Conservation (phyloP, 2,113 vertebrate genomes). For the Balaeniceps rex region DNA sequence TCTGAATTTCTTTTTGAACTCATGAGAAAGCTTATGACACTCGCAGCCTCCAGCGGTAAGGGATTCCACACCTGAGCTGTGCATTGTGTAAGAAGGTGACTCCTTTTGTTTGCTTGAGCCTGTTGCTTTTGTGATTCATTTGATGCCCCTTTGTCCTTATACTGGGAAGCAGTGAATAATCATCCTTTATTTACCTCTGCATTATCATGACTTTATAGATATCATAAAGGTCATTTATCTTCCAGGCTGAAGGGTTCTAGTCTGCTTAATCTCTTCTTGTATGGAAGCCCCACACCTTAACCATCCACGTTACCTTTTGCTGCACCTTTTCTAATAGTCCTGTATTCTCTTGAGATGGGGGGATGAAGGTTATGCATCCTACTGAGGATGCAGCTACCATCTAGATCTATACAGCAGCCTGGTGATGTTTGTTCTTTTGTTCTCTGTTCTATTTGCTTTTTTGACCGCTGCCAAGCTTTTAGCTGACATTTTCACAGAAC, state of each 20-base stretch:
- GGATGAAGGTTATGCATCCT: not conserved
- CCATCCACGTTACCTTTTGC: not conserved
- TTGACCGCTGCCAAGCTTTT: not conserved
- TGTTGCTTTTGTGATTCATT: not conserved
- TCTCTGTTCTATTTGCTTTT: constrained; percentile 1
- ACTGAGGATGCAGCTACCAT: not conserved
- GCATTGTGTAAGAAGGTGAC: not conserved
- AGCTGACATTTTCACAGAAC: constrained; percentile 2
- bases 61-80: not conserved
- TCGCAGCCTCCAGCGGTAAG: not conserved
- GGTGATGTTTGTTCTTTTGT: not conserved
- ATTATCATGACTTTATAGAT: not conserved
- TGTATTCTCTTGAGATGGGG: not conserved
- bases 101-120: not conserved
- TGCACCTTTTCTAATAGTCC: not conserved
- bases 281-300: not conserved
- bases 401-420: not conserved
- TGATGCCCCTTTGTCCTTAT: not conserved
- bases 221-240: not conserved
- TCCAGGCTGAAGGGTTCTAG: not conserved
- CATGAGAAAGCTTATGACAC: not conserved
- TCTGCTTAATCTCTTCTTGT: not conserved
- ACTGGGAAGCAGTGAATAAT: not conserved
- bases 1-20: not conserved
- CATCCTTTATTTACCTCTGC: not conserved